Conservation (phyloP, 2,888 invertebrate genomes). For the Stenchaetothrips biformis region DNA sequence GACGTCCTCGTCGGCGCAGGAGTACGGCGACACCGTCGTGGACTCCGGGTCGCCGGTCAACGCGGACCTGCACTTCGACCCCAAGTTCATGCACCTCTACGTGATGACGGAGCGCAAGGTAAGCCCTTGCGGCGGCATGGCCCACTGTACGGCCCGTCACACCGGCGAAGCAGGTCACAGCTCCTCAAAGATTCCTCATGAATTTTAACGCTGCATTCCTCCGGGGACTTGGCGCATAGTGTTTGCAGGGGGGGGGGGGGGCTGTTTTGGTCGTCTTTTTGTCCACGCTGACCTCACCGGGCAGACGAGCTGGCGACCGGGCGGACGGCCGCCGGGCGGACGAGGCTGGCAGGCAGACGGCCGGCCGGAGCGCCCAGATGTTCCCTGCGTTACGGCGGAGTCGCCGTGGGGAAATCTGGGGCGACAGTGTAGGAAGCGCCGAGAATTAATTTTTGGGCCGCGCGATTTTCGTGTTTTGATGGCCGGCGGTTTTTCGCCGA, state of each 20-base stretch:
- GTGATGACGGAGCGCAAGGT: constrained; percentile 90
- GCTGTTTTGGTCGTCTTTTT: background rate
- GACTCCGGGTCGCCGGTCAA: constrained; percentile 79
- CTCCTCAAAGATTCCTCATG: constrained; percentile 24
- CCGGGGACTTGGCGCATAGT: constrained; percentile 15
- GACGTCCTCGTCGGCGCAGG: constrained; percentile 73
- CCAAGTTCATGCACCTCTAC: constrained; percentile 84
- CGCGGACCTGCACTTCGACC: constrained; percentile 87
- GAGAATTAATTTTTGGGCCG: background rate
- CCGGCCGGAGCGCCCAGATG: too few relatives aligned
- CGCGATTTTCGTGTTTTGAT: too few relatives aligned
- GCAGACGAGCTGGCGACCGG: background rate
- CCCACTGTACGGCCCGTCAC: too few relatives aligned
- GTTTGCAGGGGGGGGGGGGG: constrained; percentile 7
- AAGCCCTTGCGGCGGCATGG: constrained; percentile 35
- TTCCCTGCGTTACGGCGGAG: too few relatives aligned
- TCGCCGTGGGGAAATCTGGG: background rate
- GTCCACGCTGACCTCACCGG: background rate
- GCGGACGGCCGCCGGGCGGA: background rate
- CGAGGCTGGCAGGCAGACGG: too few relatives aligned
- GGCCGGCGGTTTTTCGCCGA: too few relatives aligned
- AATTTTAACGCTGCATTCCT: constrained; percentile 21
- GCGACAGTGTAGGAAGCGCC: background rate
- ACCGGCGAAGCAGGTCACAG: constrained; percentile 5
- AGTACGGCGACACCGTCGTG: constrained; percentile 83